Percentiles rank a stretch among this genome's conserved stretches.
Evolutionary conservation across 1,140 invertebrate genomes (phyloP).

Genomic region (Druon quercuslanigerum): DNA sequence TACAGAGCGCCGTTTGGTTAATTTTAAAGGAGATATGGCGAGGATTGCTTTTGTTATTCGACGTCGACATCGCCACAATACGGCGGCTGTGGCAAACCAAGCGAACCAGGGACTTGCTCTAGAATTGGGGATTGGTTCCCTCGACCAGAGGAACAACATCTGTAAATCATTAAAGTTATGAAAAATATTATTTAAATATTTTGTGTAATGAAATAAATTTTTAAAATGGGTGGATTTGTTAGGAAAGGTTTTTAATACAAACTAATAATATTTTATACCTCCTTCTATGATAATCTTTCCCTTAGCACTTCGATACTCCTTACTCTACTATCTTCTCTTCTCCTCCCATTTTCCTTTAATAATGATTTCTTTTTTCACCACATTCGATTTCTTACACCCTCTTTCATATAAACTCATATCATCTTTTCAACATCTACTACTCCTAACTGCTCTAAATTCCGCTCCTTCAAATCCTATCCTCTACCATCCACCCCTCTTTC

Average conservation of each 20-base stretch:
- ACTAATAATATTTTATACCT: no score
- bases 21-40: conserved; percentile 56
- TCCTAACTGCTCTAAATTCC: no score
- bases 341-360: no score
- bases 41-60: conserved; percentile 57
- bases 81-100: conserved; percentile 64
- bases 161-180: conserved; percentile 37
- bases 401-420: no score
- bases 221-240: background rate
- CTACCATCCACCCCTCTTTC: no score
- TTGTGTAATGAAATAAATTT: background rate
- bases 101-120: conserved; percentile 66
- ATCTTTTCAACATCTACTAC: no score
- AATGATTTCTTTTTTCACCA: no score
- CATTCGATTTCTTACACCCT: no score
- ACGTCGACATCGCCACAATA: conserved; percentile 65
- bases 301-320: no score
- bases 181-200: background rate
- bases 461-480: background rate
- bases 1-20: conserved; percentile 45
- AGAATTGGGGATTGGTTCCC: conserved; percentile 51
- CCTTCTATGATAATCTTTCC: no score
- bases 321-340: no score
- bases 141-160: conserved; percentile 70
- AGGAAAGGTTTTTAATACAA: no score